Evolutionary conservation across 1,140 invertebrate species (phyloP).

Genomic region (Nephotettix cincticeps): DNA sequence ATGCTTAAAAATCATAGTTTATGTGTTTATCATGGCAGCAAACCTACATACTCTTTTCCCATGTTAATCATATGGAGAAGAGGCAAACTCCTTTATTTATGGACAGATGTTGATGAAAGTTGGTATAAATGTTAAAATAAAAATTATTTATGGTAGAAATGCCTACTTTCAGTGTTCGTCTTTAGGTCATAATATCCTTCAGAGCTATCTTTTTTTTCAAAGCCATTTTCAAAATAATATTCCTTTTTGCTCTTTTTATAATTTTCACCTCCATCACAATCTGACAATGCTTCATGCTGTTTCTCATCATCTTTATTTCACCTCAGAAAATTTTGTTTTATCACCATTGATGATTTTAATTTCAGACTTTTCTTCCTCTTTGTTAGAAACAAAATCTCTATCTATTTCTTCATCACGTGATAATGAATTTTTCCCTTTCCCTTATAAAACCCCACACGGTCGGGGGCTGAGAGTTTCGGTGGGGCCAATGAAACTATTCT

Average conservation of each 20-base stretch:
- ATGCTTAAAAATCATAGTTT: no score
- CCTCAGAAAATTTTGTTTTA: conserved; percentile 20
- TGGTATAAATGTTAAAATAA: no score
- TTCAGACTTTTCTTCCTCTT: neutral
- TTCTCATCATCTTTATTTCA: neutral
- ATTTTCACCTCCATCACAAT: neutral
- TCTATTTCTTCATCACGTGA: no score
- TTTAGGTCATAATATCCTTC: conserved; percentile 35
- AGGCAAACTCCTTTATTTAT: no score
- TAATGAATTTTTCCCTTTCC: neutral
- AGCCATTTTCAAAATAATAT: conserved; percentile 28
- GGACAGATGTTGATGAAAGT: no score
- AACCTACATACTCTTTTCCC: no score
- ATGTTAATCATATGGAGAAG: no score
- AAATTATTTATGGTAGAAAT: no score
- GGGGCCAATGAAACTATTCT: conserved; percentile 54
- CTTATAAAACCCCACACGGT: conserved; percentile 57
- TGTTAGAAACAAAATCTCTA: no score
- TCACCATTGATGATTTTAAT: neutral
- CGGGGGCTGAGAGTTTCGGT: conserved; percentile 38
- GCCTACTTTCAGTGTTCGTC: conserved; percentile 46
- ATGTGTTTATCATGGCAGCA: no score
- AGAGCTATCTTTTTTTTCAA: conserved; percentile 39
- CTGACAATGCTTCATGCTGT: neutral
- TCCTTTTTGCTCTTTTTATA: conserved; percentile 32